phyloP scores from a whole-genome alignment of 2,888 invertebrate species.

The Ornithoptera priamus region DNA sequence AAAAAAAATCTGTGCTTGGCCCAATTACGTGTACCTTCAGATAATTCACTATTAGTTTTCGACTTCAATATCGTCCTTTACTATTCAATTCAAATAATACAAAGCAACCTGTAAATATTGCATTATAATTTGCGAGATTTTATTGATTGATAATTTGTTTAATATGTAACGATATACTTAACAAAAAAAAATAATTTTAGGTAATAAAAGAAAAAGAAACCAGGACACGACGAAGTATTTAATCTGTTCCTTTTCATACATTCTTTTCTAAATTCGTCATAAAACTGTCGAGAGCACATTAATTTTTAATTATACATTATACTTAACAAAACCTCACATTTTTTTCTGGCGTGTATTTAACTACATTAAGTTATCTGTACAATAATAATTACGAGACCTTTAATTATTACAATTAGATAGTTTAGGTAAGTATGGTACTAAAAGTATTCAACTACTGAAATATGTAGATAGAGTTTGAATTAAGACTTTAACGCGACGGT shows the following conservation, averaged over 20 bases:
- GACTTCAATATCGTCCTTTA: no score
- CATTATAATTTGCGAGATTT: not conserved
- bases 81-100: not conserved
- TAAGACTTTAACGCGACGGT: conserved; percentile 43
- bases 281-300: conserved; percentile 79
- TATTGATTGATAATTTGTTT: not conserved
- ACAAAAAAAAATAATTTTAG: not conserved
- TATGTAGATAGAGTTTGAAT: conserved; percentile 56
- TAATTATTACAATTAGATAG: conserved; percentile 71
- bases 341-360: conserved; percentile 67
- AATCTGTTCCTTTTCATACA: conserved; percentile 78
- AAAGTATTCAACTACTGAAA: conserved; percentile 52
- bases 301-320: conserved; percentile 75
- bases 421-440: conserved; percentile 67
- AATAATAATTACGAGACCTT: conserved; percentile 78
- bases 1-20: no score
- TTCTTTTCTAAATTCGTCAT: conserved; percentile 80
- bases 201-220: conserved; percentile 58
- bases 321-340: conserved; percentile 77
- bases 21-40: no score
- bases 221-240: conserved; percentile 80
- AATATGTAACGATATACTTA: not conserved
- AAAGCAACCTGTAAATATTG: not conserved
- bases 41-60: not conserved
- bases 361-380: conserved; percentile 79